Percentiles rank a stretch among this genome's conserved stretches.
Evolutionary conservation across 2,113 vertebrate species (phyloP).

Genomic region (Corapipo altera): DNA sequence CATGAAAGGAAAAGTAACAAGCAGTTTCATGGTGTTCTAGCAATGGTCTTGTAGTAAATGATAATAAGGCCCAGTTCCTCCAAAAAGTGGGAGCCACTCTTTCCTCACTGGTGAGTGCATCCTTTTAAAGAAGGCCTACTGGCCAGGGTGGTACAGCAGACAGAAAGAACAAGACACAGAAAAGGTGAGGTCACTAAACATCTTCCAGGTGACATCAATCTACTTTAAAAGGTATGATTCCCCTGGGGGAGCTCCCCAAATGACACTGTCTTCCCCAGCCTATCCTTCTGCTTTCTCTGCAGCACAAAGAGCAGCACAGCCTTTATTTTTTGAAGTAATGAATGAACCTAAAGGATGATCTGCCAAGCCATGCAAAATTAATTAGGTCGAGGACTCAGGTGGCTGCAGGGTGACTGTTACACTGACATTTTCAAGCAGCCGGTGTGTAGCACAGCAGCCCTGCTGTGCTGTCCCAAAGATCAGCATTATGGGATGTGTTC

Average conservation of each 20-base stretch:
- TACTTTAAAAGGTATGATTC: background rate
- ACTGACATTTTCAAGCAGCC: background rate
- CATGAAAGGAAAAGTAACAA: background rate
- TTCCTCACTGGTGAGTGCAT: background rate
- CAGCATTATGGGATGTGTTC: background rate
- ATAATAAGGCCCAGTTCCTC: background rate
- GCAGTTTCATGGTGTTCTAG: background rate
- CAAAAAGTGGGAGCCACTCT: background rate
- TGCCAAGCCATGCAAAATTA: constrained; percentile 35
- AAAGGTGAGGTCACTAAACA: background rate
- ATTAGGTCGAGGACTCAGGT: constrained; percentile 13
- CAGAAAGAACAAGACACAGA: background rate
- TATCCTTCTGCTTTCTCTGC: background rate
- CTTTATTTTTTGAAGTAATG: constrained; percentile 13
- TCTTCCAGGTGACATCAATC: background rate
- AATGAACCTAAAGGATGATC: constrained; percentile 1
- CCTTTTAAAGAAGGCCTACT: background rate
- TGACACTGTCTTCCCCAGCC: rapidly evolving
- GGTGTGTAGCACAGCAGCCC: background rate
- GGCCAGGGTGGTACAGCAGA: background rate
- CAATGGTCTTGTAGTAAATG: background rate
- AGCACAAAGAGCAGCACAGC: background rate
- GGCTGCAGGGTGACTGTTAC: constrained; percentile 14
- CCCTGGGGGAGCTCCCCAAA: background rate
- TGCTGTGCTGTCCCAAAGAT: background rate